phyloP scores from a whole-genome alignment of 2,888 invertebrate species.

The Heliconius ethilla region DNA sequence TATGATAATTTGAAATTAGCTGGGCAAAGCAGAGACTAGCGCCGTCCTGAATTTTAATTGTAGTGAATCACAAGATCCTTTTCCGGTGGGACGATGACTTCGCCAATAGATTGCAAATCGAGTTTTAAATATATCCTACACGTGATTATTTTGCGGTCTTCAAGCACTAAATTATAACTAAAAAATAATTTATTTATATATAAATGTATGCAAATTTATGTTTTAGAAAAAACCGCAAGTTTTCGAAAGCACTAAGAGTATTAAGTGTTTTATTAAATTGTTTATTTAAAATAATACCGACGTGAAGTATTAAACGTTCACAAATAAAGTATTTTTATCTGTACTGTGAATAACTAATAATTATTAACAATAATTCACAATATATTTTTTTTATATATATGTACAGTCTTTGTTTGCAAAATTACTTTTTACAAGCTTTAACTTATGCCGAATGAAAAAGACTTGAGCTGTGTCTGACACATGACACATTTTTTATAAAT shows the following conservation, averaged over 20 bases:
- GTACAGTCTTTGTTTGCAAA: too few species aligned
- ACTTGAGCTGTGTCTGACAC: neutral
- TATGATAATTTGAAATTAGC: conserved; percentile 24
- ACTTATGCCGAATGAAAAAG: neutral
- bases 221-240: neutral
- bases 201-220: neutral
- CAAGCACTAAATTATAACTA: neutral
- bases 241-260: neutral
- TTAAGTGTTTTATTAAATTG: neutral
- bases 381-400: too few species aligned
- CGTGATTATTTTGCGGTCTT: neutral
- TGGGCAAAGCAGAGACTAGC: conserved; percentile 5
- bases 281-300: neutral
- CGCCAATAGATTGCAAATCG: conserved; percentile 38
- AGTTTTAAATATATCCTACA: conserved; percentile 35
- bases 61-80: conserved; percentile 44
- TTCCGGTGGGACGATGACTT: conserved; percentile 44
- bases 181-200: neutral
- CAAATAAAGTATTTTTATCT: neutral
- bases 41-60: conserved; percentile 37
- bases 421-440: neutral
- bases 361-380: too few species aligned
- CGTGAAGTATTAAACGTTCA: neutral
- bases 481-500: neutral
- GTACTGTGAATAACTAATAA: neutral